phyloP scores from a whole-genome alignment of 2,113 vertebrate genomes.

The Hystrix cristata region DNA sequence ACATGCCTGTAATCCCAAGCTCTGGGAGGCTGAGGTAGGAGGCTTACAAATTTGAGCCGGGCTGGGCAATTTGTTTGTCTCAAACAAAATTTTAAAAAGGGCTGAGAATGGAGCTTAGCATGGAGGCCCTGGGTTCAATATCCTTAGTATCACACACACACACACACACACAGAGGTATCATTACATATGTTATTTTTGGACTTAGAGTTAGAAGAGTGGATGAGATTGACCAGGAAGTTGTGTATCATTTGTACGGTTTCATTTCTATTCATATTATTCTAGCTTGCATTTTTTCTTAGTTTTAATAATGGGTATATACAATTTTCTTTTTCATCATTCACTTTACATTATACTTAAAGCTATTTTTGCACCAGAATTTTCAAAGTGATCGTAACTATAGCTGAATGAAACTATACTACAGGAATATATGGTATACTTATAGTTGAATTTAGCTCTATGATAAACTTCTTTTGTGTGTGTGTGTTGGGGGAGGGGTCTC shows the following conservation, averaged over 20 bases:
- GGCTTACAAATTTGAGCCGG: no score
- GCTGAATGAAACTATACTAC: background rate
- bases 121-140: no score
- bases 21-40: no score
- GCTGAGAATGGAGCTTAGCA: no score
- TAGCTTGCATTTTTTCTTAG: slow-evolving; percentile 4
- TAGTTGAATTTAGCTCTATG: slow-evolving; percentile 41
- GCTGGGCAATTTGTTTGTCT: no score
- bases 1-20: no score
- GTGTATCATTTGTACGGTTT: background rate
- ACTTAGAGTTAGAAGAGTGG: background rate
- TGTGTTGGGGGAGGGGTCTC: no score
- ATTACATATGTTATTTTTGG: background rate
- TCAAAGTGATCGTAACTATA: background rate
- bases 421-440: background rate
- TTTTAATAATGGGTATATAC: background rate
- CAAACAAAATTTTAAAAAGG: no score
- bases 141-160: no score
- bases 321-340: slow-evolving; percentile 11
- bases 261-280: slow-evolving; percentile 39
- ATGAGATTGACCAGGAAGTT: slow-evolving; percentile 14
- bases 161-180: background rate
- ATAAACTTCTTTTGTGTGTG: background rate
- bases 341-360: background rate
- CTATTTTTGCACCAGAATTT: slow-evolving; percentile 38